Conservation (phyloP, 2,797 vertebrate genomes). For the Huso huso region DNA sequence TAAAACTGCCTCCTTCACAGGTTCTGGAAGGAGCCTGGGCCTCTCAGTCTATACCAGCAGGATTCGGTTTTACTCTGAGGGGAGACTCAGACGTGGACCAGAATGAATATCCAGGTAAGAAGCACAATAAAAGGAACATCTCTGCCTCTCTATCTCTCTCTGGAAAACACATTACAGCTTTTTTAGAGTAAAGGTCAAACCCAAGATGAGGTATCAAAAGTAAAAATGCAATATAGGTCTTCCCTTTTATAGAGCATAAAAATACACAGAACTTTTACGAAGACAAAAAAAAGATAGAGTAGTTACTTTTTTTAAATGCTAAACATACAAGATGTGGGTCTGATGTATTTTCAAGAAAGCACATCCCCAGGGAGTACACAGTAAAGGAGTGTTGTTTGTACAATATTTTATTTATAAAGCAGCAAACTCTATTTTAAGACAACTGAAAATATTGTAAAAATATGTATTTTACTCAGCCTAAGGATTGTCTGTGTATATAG, state of each 20-base stretch:
- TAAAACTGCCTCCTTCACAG: conserved; percentile 68
- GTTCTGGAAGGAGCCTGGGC: conserved; percentile 69
- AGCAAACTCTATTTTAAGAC: not conserved
- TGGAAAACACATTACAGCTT: conserved; percentile 57
- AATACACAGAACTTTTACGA: not conserved
- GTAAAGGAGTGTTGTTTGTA: not conserved
- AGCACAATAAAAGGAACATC: conserved; percentile 28
- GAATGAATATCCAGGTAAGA: conserved; percentile 94
- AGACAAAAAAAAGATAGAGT: not conserved
- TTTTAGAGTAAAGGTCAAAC: conserved; percentile 26
- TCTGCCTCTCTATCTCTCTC: conserved; percentile 34
- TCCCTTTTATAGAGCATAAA: not conserved
- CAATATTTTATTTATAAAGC: not conserved
- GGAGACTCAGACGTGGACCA: conserved; percentile 92
- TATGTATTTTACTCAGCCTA: not conserved
- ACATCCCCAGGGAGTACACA: not conserved
- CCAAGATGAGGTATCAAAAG: conserved; percentile 12
- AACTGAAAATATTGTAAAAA: not conserved
- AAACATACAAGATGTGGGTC: not conserved
- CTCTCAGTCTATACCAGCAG: conserved; percentile 63
- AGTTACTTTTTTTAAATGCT: not conserved
- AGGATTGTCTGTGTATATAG: conserved; percentile 8
- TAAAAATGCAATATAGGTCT: too few species aligned
- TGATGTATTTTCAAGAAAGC: not conserved
- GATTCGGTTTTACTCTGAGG: conserved; percentile 89